Percentiles rank a stretch among this genome's conserved stretches.
Evolutionary conservation across 2,113 vertebrate species (phyloP).

Genomic region (Danionella cerebrum): DNA sequence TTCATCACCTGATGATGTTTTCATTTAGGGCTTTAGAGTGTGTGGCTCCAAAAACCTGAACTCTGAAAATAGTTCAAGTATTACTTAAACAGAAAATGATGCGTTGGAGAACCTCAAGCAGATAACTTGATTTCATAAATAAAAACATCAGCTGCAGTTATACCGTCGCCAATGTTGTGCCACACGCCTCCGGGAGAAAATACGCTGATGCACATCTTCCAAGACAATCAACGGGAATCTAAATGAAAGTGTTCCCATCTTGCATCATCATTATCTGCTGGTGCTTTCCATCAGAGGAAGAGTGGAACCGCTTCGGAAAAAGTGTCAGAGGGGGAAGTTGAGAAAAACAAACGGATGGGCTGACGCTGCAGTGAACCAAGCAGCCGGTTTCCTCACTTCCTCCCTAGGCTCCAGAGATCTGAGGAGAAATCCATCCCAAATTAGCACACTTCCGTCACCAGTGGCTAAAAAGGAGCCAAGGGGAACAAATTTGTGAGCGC

Average conservation of each 20-base stretch:
- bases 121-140: too few relatives aligned
- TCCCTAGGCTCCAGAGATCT: conserved; percentile 47
- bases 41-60: too few relatives aligned
- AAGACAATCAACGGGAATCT: background rate
- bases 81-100: too few relatives aligned
- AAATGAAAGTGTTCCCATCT: background rate
- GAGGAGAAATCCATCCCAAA: conserved; percentile 64
- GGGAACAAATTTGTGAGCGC: too few relatives aligned
- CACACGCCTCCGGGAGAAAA: too few relatives aligned
- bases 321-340: conserved; percentile 4
- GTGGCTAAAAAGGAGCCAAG: conserved; percentile 51
- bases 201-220: background rate
- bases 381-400: conserved; percentile 60
- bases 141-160: too few relatives aligned
- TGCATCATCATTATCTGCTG: conserved; percentile 14
- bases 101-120: too few relatives aligned
- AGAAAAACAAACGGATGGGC: conserved; percentile 39
- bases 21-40: too few relatives aligned
- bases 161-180: too few relatives aligned
- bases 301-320: background rate
- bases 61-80: too few relatives aligned
- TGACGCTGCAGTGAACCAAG: conserved; percentile 57
- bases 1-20: too few relatives aligned
- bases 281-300: conserved; percentile 14
- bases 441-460: conserved; percentile 63